These are phyloP conservation scores for Drosophila aldrichi DNA, from an alignment of 2,888 invertebrate genomes.

Conservation along the genomic window DNA sequence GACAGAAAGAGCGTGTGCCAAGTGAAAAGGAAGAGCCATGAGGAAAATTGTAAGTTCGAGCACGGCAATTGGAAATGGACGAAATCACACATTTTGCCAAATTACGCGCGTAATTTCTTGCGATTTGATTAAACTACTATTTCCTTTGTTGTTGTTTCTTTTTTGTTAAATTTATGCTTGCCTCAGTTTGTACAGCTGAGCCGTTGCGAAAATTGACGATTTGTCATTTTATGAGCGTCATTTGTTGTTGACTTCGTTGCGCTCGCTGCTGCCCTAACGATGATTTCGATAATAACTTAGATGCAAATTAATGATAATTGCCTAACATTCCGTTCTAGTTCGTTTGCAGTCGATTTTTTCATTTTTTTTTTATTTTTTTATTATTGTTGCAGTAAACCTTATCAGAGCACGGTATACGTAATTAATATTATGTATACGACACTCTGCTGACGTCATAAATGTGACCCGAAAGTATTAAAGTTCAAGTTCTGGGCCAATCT, in stretches of 20 bases:
- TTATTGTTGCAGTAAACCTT: constrained; percentile 11
- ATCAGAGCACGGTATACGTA: constrained; percentile 35
- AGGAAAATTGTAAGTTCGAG: constrained; percentile 11
- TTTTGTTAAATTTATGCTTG: constrained; percentile 2
- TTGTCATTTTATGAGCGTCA: constrained; percentile 46
- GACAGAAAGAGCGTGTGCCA: constrained; percentile 1
- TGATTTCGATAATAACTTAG: constrained; percentile 70
- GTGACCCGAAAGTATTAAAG: constrained; percentile 37
- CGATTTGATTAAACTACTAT: constrained; percentile 14
- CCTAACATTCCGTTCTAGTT: constrained; percentile 32
- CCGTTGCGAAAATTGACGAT: constrained; percentile 47
- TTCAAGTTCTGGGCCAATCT: constrained; percentile 41
- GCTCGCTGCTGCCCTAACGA: constrained; percentile 42
- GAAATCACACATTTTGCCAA: constrained; percentile 46
- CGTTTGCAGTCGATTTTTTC: neutral
- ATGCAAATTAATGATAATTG: constrained; percentile 78
- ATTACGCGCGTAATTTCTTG: constrained; percentile 27
- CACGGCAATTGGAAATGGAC: constrained; percentile 35
- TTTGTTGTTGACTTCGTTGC: constrained; percentile 35
- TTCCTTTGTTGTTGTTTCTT: neutral
- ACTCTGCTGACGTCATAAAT: constrained; percentile 39
- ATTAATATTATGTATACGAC: constrained; percentile 66
- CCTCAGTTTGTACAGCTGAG: constrained; percentile 24
- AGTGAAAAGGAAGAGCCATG: neutral
- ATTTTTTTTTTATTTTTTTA: neutral